These are phyloP conservation scores for Laupala kohalensis DNA, from an alignment of 1,140 invertebrate species.

Conservation along the genomic window DNA sequence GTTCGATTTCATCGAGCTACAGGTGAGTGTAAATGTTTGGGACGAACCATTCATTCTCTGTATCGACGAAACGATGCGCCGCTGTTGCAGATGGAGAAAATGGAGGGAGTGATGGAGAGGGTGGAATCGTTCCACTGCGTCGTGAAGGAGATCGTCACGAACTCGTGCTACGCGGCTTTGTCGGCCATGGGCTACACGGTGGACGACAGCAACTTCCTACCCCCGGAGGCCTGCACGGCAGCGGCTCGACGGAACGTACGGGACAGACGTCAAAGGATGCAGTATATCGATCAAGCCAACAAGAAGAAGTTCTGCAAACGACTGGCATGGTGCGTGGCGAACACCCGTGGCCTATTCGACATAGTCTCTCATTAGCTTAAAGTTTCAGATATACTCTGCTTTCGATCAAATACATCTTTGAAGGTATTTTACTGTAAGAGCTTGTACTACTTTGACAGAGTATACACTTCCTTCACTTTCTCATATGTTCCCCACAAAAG, in stretches of 20 bases:
- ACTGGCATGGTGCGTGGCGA: slow-evolving; percentile 48
- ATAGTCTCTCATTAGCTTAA: too few species aligned
- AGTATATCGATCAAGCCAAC: slow-evolving; percentile 68
- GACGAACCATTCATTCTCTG: neutral
- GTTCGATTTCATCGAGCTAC: slow-evolving; percentile 50
- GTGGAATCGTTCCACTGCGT: slow-evolving; percentile 43
- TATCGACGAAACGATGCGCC: neutral
- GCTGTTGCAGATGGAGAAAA: slow-evolving; percentile 31
- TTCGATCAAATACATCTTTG: too few species aligned
- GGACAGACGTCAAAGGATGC: slow-evolving; percentile 42
- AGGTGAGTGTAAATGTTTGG: slow-evolving; percentile 29
- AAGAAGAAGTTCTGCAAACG: slow-evolving; percentile 61
- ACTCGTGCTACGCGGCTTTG: slow-evolving; percentile 56
- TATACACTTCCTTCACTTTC: too few species aligned
- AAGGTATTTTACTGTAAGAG: too few species aligned
- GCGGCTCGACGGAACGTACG: neutral
- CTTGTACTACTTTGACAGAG: too few species aligned
- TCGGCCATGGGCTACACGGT: slow-evolving; percentile 56
- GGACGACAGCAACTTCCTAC: slow-evolving; percentile 40
- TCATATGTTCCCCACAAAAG: too few species aligned
- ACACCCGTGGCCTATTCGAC: too few species aligned
- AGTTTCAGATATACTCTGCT: too few species aligned
- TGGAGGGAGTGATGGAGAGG: slow-evolving; percentile 36
- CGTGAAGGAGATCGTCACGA: slow-evolving; percentile 45
- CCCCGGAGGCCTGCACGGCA: neutral